These are phyloP conservation scores for Halesus radiatus DNA, from an alignment of 1,140 invertebrate genomes.

Conservation along the genomic window DNA sequence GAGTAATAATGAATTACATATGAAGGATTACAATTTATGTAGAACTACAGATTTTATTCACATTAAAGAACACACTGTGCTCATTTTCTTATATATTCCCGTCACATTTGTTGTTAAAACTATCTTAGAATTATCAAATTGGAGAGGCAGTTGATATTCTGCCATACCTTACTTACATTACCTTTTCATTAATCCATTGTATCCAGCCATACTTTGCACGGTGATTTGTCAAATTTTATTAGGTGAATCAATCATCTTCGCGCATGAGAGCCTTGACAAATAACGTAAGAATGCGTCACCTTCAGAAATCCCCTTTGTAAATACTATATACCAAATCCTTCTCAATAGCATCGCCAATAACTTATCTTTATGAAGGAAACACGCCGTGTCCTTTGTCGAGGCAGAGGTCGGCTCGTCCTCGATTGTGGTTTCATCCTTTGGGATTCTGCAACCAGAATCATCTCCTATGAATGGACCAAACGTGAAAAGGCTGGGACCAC, in stretches of 20 bases:
- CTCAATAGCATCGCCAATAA: slow-evolving; percentile 12
- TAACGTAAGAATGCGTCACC: slow-evolving; percentile 19
- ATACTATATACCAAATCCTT: neutral
- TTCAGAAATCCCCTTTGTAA: slow-evolving; percentile 20
- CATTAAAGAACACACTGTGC: no score
- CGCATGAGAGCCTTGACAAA: slow-evolving; percentile 7
- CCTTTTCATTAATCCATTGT: neutral
- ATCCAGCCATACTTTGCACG: neutral
- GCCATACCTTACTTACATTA: no score
- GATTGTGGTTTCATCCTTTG: slow-evolving; percentile 16
- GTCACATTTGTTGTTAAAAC: no score
- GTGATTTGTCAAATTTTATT: slow-evolving; percentile 2
- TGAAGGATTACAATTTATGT: no score
- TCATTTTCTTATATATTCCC: no score
- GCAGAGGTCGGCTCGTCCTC: neutral
- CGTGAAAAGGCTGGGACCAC: neutral
- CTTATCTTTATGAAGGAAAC: slow-evolving; percentile 25
- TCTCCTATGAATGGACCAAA: slow-evolving; percentile 3
- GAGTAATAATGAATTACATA: no score
- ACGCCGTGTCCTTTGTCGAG: neutral
- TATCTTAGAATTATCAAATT: no score
- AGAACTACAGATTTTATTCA: no score
- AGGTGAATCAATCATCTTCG: neutral
- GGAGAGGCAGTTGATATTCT: neutral
- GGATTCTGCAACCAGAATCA: neutral